A percentile compares a stretch with the other conserved stretches of the same genome.
Conservation (phyloP, 1,140 invertebrate species). For the Danaus plexippus region DNA sequence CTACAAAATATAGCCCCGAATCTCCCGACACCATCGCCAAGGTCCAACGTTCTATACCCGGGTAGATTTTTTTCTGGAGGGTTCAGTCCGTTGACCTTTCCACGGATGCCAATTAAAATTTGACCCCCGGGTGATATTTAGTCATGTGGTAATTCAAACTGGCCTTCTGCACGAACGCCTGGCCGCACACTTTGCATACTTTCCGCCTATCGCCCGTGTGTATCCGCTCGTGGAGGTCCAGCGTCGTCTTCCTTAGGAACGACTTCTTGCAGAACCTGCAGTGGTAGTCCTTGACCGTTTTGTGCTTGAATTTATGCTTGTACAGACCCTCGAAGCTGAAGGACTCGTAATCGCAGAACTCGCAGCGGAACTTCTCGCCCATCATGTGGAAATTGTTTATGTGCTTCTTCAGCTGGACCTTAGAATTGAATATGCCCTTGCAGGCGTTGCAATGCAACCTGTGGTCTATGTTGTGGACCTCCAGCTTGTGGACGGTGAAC, state of each 20-base stretch:
- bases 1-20: too few relatives aligned
- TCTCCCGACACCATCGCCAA: too few relatives aligned
- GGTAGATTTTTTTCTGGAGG: too few relatives aligned
- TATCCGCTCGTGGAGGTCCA: constrained; percentile 80
- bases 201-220: constrained; percentile 85
- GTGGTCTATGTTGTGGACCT: constrained; percentile 47
- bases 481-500: constrained; percentile 43
- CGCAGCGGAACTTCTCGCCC: constrained; percentile 46
- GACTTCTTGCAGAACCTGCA: constrained; percentile 55
- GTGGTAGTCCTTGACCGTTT: constrained; percentile 51
- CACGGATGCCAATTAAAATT: constrained; percentile 26
- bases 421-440: constrained; percentile 45
- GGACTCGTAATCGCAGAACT: constrained; percentile 51
- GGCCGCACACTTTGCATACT: constrained; percentile 83
- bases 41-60: too few relatives aligned
- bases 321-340: constrained; percentile 52
- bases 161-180: constrained; percentile 79
- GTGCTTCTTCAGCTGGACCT: constrained; percentile 42
- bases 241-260: constrained; percentile 55
- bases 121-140: constrained; percentile 53
- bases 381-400: constrained; percentile 57
- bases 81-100: too few relatives aligned
- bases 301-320: constrained; percentile 59
- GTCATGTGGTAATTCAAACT: constrained; percentile 66
- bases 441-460: constrained; percentile 53